Base-by-base conservation (phyloP, 1,140 invertebrate species). In the Littorina saxatilis region DNA sequence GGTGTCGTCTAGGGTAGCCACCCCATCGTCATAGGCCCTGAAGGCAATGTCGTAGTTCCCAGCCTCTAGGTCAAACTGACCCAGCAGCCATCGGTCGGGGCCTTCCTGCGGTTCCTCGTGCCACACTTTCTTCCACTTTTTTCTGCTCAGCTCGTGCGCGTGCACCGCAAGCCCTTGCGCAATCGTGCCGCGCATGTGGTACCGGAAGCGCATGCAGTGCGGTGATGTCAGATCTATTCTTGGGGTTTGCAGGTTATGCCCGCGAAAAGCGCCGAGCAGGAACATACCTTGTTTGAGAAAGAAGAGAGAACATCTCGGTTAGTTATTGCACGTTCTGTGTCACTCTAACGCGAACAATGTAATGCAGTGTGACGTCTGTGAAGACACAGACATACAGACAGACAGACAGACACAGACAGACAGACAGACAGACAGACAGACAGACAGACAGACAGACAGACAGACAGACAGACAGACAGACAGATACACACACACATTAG, bases 141-240 rank as follows among this genome's bases (percentile, higher is more conserved):
- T 0, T 23, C 74, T 7, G 35, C 70, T 73, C 70, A 73, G 70
- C 70, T 50, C 50, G 47, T 84, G 66, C 9, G 74, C 68, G 15
- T 50, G 73, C 13, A 87, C 85, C 7, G 82, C 17, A 32, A 88
- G 27, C 0, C 83, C 82, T 20, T 78, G 37, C 15, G 23, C 27
- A 1, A 84, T 43, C 32, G 32, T n/a, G 9, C 87, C 87, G 35
- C 86, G 76, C 40, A 86, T 79, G 81, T 88, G 85, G 81, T 88
- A 90, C 68, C 82, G 85, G 80, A 90, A 90, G 17, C 86, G 72
- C 20, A 88, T 27, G 80, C 88, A 90, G n/a, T 84, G 73, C 29
- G 83, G 58, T 20, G 77, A 29, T 13, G 20, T 80, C 1, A 85
- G 63, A 35, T 74, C 82, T 50, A 88, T 85, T 23, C 77, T 77